Conservation (phyloP, 2,888 invertebrate species). For the Oscheius sp. region DNA sequence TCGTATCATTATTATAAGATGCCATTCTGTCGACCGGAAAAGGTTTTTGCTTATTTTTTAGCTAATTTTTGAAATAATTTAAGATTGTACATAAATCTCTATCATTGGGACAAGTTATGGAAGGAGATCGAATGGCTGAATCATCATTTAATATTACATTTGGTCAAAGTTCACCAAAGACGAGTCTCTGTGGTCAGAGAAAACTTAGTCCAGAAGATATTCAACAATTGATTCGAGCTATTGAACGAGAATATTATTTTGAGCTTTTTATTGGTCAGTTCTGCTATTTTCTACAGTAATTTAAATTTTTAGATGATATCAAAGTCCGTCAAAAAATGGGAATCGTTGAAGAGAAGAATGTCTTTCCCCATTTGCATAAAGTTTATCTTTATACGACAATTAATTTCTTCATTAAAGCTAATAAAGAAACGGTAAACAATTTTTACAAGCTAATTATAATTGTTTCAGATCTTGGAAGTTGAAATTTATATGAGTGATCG, state of each 20-base stretch:
- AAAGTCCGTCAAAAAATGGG: slow-evolving; percentile 77
- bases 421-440: slow-evolving; percentile 68
- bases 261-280: slow-evolving; percentile 76
- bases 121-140: slow-evolving; percentile 77
- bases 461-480: slow-evolving; percentile 74
- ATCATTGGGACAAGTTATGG: slow-evolving; percentile 77
- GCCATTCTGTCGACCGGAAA: slow-evolving; percentile 76
- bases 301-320: slow-evolving; percentile 74
- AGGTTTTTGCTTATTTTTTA: slow-evolving; percentile 69
- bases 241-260: slow-evolving; percentile 77
- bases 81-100: slow-evolving; percentile 77
- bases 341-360: slow-evolving; percentile 76
- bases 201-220: slow-evolving; percentile 74
- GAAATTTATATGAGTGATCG: slow-evolving; percentile 73
- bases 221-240: slow-evolving; percentile 74
- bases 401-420: slow-evolving; percentile 76
- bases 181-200: slow-evolving; percentile 74
- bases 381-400: slow-evolving; percentile 76
- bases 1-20: slow-evolving; percentile 77
- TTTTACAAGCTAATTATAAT: too few species aligned
- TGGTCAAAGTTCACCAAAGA: slow-evolving; percentile 62
- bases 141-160: slow-evolving; percentile 76
- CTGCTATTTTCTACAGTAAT: not conserved
- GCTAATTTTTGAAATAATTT: slow-evolving; percentile 38
- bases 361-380: slow-evolving; percentile 76